These are phyloP conservation scores for Drosophila kepulauana DNA, from an alignment of 1,140 invertebrate genomes.

Conservation along the genomic window DNA sequence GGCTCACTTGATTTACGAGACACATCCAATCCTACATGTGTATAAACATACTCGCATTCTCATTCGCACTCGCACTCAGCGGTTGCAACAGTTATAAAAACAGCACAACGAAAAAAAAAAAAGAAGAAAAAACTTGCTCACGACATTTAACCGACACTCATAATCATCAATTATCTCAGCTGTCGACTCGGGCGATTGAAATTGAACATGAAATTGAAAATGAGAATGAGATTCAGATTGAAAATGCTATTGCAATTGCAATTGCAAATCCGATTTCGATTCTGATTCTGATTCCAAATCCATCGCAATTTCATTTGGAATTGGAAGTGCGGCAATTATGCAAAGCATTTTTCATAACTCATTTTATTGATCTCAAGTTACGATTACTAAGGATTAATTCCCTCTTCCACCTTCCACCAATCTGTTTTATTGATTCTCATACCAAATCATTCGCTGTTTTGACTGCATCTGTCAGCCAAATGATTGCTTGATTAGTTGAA, in stretches of 20 bases:
- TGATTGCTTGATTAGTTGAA: constrained; percentile 13
- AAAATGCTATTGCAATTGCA: constrained; percentile 12
- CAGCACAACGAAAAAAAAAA: no score
- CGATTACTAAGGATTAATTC: neutral
- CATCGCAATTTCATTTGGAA: constrained; percentile 25
- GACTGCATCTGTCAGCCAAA: constrained; percentile 64
- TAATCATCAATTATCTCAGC: constrained; percentile 78
- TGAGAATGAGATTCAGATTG: constrained; percentile 13
- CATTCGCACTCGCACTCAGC: no score
- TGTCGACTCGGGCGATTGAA: constrained; percentile 51
- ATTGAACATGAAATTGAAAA: constrained; percentile 42
- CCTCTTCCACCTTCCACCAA: neutral
- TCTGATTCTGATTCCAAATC: neutral
- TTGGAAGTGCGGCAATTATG: constrained; percentile 57
- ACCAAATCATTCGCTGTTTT: constrained; percentile 50
- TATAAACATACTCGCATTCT: neutral
- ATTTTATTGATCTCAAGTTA: constrained; percentile 12
- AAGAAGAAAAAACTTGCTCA: constrained; percentile 36
- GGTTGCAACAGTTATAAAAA: no score
- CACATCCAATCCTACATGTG: constrained; percentile 21
- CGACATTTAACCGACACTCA: constrained; percentile 70
- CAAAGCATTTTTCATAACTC: constrained; percentile 64
- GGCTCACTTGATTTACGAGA: constrained; percentile 45
- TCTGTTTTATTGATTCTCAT: neutral
- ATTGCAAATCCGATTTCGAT: constrained; percentile 1